A percentile compares a stretch with the other conserved stretches of the same genome.
Conservation (phyloP, 2,113 vertebrate genomes). For the Scopus umbretta region DNA sequence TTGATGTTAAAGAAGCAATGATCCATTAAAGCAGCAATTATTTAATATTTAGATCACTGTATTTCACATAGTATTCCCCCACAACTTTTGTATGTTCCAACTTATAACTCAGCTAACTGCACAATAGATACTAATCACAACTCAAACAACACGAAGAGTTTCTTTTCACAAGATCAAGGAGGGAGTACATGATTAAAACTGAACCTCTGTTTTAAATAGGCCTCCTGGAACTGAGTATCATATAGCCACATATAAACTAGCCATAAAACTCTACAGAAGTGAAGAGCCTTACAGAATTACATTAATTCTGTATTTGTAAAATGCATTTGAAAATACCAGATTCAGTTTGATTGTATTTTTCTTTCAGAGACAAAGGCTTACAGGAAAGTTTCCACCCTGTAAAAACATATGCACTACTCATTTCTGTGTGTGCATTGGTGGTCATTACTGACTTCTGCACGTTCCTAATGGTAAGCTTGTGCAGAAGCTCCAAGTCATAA, state of each 20-base stretch:
- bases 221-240: not conserved
- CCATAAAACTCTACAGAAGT: not conserved
- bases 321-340: not conserved
- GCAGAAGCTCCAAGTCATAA: not conserved
- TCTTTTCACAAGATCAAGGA: not conserved
- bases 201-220: not conserved
- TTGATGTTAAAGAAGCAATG: not conserved
- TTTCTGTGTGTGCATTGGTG: not conserved
- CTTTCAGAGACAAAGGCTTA: not conserved
- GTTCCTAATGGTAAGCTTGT: not conserved
- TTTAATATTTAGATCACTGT: not conserved
- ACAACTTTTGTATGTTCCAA: not conserved
- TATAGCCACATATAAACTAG: not conserved
- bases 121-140: not conserved
- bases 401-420: not conserved
- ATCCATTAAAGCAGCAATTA: conserved; percentile 3
- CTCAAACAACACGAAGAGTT: not conserved
- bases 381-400: not conserved
- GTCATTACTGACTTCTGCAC: not conserved
- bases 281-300: not conserved
- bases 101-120: not conserved
- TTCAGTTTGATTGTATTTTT: not conserved
- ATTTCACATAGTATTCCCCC: not conserved
- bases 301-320: not conserved
- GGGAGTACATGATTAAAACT: not conserved